Evolutionary conservation across 2,797 vertebrate genomes (phyloP).

Genomic region (Falco rusticolus): DNA sequence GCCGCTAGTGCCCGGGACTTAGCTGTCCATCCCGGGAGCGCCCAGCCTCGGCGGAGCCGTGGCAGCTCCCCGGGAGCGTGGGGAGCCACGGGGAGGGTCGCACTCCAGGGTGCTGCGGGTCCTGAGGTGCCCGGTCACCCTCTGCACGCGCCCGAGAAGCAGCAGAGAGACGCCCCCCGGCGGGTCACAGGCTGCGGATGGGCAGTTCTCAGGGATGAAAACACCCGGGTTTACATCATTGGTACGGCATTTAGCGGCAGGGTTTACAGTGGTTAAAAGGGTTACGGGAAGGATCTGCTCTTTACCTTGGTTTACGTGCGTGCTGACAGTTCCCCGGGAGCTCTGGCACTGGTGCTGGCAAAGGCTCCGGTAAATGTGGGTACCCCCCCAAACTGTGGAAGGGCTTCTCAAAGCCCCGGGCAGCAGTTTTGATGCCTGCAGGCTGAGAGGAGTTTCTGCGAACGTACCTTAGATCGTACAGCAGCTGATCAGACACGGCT

Average conservation of each 20-base stretch:
- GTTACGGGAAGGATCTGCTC: neutral
- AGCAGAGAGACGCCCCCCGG: neutral
- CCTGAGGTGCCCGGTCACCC: neutral
- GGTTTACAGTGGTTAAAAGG: neutral
- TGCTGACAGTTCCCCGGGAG: neutral
- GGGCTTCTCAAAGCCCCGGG: neutral
- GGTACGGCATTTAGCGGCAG: neutral
- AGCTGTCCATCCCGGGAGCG: fast-evolving
- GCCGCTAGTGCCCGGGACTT: neutral
- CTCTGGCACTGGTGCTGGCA: neutral
- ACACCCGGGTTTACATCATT: neutral
- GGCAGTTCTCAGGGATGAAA: neutral
- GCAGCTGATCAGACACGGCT: neutral
- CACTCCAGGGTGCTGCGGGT: fast-evolving
- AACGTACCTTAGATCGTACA: neutral
- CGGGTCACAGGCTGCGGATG: neutral
- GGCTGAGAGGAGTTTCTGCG: neutral
- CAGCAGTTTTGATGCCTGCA: neutral
- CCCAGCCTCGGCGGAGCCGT: neutral
- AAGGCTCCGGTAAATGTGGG: neutral
- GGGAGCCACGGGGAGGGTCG: neutral
- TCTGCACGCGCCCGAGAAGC: neutral
- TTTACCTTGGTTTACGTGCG: neutral
- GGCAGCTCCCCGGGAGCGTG: neutral
- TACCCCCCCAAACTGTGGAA: neutral